Conservation (phyloP, 2,888 invertebrate species). For the Leptogaster cylindrica region DNA sequence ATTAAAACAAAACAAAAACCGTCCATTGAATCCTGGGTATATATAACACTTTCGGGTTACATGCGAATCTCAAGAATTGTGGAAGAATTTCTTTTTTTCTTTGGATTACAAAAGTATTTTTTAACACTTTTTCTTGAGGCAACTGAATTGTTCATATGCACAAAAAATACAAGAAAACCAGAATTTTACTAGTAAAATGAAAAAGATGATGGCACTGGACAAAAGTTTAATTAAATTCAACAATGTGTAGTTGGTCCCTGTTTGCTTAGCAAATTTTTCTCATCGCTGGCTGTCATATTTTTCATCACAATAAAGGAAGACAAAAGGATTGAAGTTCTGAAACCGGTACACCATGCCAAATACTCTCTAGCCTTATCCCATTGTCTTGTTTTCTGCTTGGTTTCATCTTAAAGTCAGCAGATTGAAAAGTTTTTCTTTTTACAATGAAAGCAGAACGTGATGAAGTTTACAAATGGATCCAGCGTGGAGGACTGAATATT, state of each 20-base stretch:
- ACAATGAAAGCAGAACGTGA: constrained; percentile 29
- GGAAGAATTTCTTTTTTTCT: no score
- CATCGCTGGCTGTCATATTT: constrained; percentile 18
- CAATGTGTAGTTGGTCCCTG: constrained; percentile 26
- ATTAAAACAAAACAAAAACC: no score
- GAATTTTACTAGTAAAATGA: no score
- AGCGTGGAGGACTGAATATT: not conserved
- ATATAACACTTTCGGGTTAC: no score
- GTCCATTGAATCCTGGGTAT: no score
- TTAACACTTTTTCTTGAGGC: no score
- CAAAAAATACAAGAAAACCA: no score
- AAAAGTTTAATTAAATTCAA: constrained; percentile 39
- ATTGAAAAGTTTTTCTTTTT: constrained; percentile 33
- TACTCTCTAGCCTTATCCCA: constrained; percentile 9
- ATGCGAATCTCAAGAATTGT: no score
- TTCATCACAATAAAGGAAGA: constrained; percentile 24
- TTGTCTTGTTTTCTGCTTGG: constrained; percentile 38
- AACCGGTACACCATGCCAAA: not conserved
- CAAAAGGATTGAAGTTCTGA: constrained; percentile 4
- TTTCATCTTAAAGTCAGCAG: constrained; percentile 34
- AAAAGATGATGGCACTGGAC: constrained; percentile 5
- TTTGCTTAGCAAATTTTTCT: constrained; percentile 23
- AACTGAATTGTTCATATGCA: no score
- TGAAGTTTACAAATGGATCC: constrained; percentile 26
- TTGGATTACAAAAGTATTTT: no score